phyloP scores from a whole-genome alignment of 2,797 vertebrate species.

The Hylomyscus alleni region DNA sequence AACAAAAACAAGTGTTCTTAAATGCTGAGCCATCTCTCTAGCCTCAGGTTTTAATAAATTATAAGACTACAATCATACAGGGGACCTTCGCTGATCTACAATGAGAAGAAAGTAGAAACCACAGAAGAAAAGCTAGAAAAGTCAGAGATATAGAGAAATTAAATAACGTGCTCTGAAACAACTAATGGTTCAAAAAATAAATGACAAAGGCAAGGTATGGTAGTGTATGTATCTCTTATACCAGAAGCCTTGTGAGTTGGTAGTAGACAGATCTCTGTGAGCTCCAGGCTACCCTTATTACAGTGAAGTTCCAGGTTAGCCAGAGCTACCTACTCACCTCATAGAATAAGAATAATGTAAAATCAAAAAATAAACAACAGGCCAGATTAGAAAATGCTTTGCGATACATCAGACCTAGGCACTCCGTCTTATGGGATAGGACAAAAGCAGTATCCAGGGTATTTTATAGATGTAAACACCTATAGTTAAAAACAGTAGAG shows the following conservation, averaged over 20 bases:
- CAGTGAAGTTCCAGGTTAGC: not conserved
- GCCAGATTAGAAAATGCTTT: not conserved
- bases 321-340: not conserved
- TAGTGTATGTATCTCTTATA: not conserved
- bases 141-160: not conserved
- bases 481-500: slow-evolving; percentile 1
- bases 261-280: not conserved
- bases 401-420: not conserved
- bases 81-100: not conserved
- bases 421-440: not conserved
- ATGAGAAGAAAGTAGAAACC: not conserved
- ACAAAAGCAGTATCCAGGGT: not conserved
- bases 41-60: not conserved
- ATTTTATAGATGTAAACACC: slow-evolving; percentile 18
- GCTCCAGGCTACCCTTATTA: not conserved
- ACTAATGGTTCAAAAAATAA: not conserved
- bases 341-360: not conserved
- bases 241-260: not conserved
- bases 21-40: not conserved
- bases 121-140: not conserved
- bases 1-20: not conserved
- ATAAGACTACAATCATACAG: not conserved
- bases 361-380: not conserved
- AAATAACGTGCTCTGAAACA: not conserved
- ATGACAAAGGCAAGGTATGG: not conserved